Percentiles rank a stretch among this genome's conserved stretches.
Conservation (phyloP, 2,888 invertebrate genomes). For the Tiphia femorata region DNA sequence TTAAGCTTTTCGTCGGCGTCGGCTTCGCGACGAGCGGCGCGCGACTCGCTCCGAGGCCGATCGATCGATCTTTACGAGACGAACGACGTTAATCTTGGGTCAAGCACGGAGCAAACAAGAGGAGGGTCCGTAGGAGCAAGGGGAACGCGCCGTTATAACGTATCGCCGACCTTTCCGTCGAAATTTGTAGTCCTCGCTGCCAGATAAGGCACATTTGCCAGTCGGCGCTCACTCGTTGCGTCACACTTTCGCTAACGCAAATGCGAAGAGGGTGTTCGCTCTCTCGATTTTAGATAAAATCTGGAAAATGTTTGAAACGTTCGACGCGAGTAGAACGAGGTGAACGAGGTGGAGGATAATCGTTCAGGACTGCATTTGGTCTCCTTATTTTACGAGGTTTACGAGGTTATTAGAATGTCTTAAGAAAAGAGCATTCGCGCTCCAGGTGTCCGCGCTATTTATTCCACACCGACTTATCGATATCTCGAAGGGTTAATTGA, state of each 20-base stretch:
- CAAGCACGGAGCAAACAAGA: slow-evolving; percentile 51
- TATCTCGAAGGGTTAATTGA: slow-evolving; percentile 53
- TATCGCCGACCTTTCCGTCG: slow-evolving; percentile 42
- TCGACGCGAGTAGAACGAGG: too few species aligned
- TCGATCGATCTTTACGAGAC: slow-evolving; percentile 27
- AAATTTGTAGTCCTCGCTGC: slow-evolving; percentile 53
- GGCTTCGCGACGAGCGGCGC: too few species aligned
- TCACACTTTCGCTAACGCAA: slow-evolving; percentile 29
- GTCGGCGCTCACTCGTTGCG: slow-evolving; percentile 30
- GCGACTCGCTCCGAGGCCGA: too few species aligned
- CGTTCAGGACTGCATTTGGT: not conserved
- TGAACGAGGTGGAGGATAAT: not conserved
- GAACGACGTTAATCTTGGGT: slow-evolving; percentile 50
- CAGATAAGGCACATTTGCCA: slow-evolving; percentile 55
- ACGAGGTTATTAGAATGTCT: too few species aligned
- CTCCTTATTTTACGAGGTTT: too few species aligned
- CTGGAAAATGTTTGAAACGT: too few species aligned
- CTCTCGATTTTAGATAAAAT: too few species aligned
- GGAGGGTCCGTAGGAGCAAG: slow-evolving; percentile 37
- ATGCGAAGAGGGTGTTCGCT: too few species aligned
- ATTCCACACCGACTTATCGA: slow-evolving; percentile 49
- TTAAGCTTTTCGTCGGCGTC: too few species aligned
- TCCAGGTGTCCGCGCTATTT: too few species aligned
- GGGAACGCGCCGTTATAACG: slow-evolving; percentile 40
- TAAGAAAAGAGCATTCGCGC: too few species aligned